Evolutionary conservation across 2,113 vertebrate species (phyloP), one percentile per base, ranked within the genome.

Genomic region (Heterotis niloticus): DNA sequence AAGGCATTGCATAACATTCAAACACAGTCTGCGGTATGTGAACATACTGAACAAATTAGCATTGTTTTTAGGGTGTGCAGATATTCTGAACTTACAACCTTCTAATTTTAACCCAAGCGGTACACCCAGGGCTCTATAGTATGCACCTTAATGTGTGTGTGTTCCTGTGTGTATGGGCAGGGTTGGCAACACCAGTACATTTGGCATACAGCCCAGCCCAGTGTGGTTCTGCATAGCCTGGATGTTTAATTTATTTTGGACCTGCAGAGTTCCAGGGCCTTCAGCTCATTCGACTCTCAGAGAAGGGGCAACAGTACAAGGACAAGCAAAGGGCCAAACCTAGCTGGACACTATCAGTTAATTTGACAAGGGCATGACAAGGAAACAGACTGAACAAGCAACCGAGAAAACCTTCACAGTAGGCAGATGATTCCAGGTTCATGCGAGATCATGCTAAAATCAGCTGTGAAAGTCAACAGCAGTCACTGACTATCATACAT

Each of bases 361-460:
- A 90, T 99, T 97, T 72, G 96, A 99, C 94, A 99, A 96, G 92
- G 98, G 96, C 93, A 99, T 98, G 96, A 96, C 98, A 92, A 93
- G 85, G 23, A 29, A 23, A 29, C 10, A 65, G 24, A 10, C 29
- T 16, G 26, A 23, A 14, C 3, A 77, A 67, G 67, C 4, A 5
- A 2, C 23, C 12, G 23, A 10, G 64, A 68, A 17, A 44, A 68
- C 4, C 13, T 57, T 29, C 26, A 24, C 5, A 29, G 12, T 44
- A 56, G n/a, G 13, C 1, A 23, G 76, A 29, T 24, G 29, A 52
- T 5, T 17, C 14, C 10, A 20, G 0, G 14, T 9, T 7, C 5
- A 24, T 56, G 13, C 17, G 34, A 51, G 28, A 51, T 57, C n/a
- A n/a, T 64, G 16, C 11, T 7, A 23, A 29, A 57, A 67, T 54